phyloP scores from a whole-genome alignment of 2,888 invertebrate genomes.

The Caenorhabditis sp. region DNA sequence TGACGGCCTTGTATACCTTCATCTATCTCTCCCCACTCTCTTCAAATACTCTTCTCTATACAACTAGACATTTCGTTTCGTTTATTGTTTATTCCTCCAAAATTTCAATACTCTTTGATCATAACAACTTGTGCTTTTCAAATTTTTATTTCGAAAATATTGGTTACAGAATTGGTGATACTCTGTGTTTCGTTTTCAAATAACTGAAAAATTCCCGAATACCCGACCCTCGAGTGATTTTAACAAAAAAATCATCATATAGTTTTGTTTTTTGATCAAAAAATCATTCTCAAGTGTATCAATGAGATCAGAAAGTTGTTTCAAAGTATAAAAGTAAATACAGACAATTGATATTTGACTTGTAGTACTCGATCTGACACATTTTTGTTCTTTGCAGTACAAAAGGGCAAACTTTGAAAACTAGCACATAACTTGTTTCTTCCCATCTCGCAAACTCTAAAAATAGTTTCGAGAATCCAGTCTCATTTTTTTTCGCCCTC shows the following conservation, averaged over 20 bases:
- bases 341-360: background rate
- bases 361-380: no score
- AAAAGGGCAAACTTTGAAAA: no score
- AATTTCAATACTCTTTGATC: background rate
- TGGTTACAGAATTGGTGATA: no score
- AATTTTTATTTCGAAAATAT: background rate
- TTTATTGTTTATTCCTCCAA: background rate
- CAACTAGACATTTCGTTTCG: background rate
- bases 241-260: no score
- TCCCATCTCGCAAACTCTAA: background rate
- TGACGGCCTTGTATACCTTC: slow-evolving; percentile 16
- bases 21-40: slow-evolving; percentile 22
- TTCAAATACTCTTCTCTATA: slow-evolving; percentile 9
- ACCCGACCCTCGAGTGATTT: no score
- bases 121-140: background rate
- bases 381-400: no score
- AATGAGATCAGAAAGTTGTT: background rate
- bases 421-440: no score
- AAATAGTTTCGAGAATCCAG: background rate
- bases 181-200: no score
- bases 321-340: background rate
- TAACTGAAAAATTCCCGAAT: no score
- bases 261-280: no score
- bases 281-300: no score
- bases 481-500: background rate